Evolutionary conservation across 2,888 invertebrate species (phyloP), one percentile per base, ranked within the genome.

Genomic region (Leptinotarsa peninsularis): DNA sequence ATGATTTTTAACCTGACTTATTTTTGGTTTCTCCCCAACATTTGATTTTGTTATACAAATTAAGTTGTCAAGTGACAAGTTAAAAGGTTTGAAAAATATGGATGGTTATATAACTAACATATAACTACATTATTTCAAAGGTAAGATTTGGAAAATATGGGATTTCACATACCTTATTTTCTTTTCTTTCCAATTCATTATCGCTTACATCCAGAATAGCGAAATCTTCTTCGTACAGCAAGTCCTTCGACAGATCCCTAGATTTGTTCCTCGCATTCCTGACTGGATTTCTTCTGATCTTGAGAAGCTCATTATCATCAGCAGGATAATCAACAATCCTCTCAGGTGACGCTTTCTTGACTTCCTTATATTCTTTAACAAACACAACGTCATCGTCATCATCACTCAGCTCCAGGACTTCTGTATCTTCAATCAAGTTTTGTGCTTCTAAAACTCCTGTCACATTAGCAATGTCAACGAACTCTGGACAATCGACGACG

Each of bases 191-290:
- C 33, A 73, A 68, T 5, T 80, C 80, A 66, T 83, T 82, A 21
- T 81, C 82, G 56, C 78, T 76, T 18, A 80, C 67, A 49, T 83
- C 83, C 49, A 83, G 73, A 72, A 83, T 80, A 17, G 75, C 81
- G 60, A 83, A 83, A 68, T 83, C 83, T 58, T 83, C 82, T 66
- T 82, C 83, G 21, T 79, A 78, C 10, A 82, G 73, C 23, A 79
- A 74, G 43, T 83, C 82, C 33, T 81, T 80, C 27, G 79, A 74
- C 2, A 81, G 72, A 73, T 79, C 75, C 66, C 73, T 77, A 17
- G 76, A 77, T 33, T 74, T 78, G 50, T 75, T 80, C 66, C 83
- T 80, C 2, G 77, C 81, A 49, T 75, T 80, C 52, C 83, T 76
- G 15, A 80, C 76, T 10, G 83, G 83, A 71, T 83, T 83, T 56